Base-by-base conservation (phyloP, 2,888 invertebrate genomes). In the Thalpophila matura region DNA sequence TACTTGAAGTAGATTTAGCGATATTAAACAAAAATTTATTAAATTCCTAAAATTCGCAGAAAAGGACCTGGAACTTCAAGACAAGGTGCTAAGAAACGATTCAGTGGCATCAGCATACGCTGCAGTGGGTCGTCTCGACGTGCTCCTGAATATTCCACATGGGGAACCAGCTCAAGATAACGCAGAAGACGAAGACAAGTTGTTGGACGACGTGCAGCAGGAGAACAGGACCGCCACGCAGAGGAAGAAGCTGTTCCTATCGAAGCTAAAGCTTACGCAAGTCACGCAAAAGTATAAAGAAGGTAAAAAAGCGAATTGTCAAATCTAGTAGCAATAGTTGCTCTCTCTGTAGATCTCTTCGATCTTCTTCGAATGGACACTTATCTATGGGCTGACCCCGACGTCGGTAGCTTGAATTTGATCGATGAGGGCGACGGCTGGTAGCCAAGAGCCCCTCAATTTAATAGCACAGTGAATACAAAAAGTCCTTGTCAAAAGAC, bases 61-160 rank as follows among this genome's bases (percentile, higher is more conserved):
- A 63, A 92, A 96, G 80, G 96, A 97, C 84, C 86, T 97, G 50
- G 94, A 95, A 40, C 96, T 96, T 65, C 93, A 96, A 83, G 96
- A 96, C 77, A 95, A 95, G 59, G 93, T 96, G 42, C 83, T 95
- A 33, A 91, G 85, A 70, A 82, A 90, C 40, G 96, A 96, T 71
- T 92, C 95, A 0, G 94, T 96, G 58, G 95, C 95, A 3, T 91
- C 94, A n/a, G 95, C 95, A 0, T 92, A 91, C 73, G 89, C 94
- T 33, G 83, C 93, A 14, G 91, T 88, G 2, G 92, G 93, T 0
- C 81, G 91, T 6, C 74, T 93, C 14, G 91, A 92, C 62, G 73
- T 83, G 7, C 74, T 90, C 4, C 49, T 77, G 53, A 85, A 79
- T 85, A 96, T 80, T 81, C 92, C 86, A 2, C 10, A 55, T 3